phyloP scores from a whole-genome alignment of 2,113 vertebrate species.

The Cephalopterus ornatus region DNA sequence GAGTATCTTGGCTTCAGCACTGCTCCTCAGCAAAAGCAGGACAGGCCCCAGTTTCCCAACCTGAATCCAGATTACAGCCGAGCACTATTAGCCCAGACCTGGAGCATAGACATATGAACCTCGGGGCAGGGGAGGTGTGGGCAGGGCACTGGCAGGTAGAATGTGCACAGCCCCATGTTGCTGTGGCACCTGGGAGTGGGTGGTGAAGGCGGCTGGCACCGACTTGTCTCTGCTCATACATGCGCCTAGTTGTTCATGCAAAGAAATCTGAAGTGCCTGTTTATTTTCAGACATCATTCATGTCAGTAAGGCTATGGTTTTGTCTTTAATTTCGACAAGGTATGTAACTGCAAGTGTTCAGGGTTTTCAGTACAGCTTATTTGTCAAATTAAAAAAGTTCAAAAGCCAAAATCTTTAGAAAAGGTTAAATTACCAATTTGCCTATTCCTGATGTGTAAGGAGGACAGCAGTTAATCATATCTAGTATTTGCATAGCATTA shows the following conservation, averaged over 20 bases:
- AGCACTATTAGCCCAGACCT: not conserved
- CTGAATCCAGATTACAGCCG: accelerated
- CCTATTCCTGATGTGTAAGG: not conserved
- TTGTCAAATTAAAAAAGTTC: not conserved
- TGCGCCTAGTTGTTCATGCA: not conserved
- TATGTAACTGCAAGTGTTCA: not conserved
- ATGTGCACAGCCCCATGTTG: not conserved
- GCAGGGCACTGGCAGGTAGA: not conserved
- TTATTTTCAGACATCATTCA: not conserved
- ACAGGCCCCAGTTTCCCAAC: not conserved
- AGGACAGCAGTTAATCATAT: not conserved
- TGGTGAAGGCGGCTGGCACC: not conserved
- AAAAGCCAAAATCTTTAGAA: not conserved
- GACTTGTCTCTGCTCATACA: not conserved
- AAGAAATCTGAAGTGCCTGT: not conserved
- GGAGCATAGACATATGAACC: not conserved
- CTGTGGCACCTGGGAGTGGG: not conserved
- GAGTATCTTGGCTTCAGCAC: not conserved
- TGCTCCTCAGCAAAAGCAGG: accelerated
- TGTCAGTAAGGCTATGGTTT: not conserved
- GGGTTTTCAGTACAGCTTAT: not conserved
- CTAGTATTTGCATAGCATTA: not conserved
- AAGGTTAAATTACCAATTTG: not conserved
- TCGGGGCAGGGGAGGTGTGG: not conserved
- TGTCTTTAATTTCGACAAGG: not conserved